Base-by-base conservation (phyloP, 1,140 invertebrate species). In the Ceratosolen fusciceps region DNA sequence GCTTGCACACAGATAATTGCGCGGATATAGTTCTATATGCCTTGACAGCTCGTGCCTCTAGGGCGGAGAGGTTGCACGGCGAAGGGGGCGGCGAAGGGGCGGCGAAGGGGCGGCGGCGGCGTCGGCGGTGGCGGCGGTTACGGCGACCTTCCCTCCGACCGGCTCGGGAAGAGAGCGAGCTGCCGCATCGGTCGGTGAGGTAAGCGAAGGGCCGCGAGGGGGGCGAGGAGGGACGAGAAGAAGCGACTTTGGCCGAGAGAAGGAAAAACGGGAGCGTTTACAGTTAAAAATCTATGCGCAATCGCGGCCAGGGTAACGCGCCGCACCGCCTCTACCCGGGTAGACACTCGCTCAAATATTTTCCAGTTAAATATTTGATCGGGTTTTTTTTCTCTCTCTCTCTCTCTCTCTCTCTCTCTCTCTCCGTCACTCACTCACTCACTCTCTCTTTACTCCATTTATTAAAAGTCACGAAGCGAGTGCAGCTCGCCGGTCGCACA, bases 361-460 rank as follows among this genome's bases (percentile, higher is more conserved):
- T 85, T 84, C 84, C 79, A 83, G 72, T 86, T 87, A 87, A 87
- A 87, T 87, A 87, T 87, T 87, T 87, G 85, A 86, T 85, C 85
- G 83, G 81, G 82, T 86, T 86, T 87, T 87, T n/a, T n/a, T n/a
- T n/a, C n/a, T n/a, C n/a, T n/a, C n/a, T n/a, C n/a, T n/a, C n/a
- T n/a, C n/a, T n/a, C n/a, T n/a, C n/a, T n/a, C n/a, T n/a, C n/a
- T n/a, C n/a, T n/a, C n/a, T n/a, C n/a, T n/a, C n/a, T n/a, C n/a
- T n/a, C n/a, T n/a, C n/a, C n/a, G n/a, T n/a, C n/a, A n/a, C n/a
- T n/a, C n/a, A n/a, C 8, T 7, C 43, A 9, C 43, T 47, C n/a
- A 9, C 16, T 47, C 43, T 47, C 16, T 47, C 43, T 47, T 47
- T 86, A 85, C 86, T 82, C 85, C 83, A 86, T 86, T 87, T 87